Evolutionary conservation across 2,888 invertebrate species (phyloP).

Genomic region (Plagodis dolabraria): DNA sequence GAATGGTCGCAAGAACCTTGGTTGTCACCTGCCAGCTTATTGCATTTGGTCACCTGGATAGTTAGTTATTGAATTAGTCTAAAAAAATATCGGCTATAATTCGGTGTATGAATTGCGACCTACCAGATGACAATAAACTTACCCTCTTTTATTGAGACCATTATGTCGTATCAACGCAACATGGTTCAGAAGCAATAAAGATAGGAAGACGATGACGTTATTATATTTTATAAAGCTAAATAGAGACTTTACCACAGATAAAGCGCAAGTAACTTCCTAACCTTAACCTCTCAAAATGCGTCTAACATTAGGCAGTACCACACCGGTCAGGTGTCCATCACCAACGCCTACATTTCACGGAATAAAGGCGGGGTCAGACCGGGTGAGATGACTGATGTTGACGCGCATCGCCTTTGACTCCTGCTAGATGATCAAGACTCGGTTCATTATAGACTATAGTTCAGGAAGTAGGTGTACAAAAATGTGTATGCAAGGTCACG

Average conservation of each 20-base stretch:
- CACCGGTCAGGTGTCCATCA: constrained; percentile 48
- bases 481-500: background rate
- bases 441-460: constrained; percentile 63
- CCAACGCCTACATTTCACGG: constrained; percentile 46
- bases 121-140: too few relatives aligned
- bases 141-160: too few relatives aligned
- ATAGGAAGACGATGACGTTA: too few relatives aligned
- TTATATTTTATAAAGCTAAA: too few relatives aligned
- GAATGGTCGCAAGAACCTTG: too few relatives aligned
- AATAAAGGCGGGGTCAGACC: constrained; percentile 69
- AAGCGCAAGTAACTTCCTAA: background rate
- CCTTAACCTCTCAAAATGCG: constrained; percentile 19
- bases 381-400: constrained; percentile 74
- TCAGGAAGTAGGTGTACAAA: constrained; percentile 12
- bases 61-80: too few relatives aligned
- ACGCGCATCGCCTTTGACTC: constrained; percentile 79
- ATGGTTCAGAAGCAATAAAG: too few relatives aligned
- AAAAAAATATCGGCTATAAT: too few relatives aligned
- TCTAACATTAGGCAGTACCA: constrained; percentile 31
- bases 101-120: too few relatives aligned
- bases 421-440: constrained; percentile 63
- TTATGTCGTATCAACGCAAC: too few relatives aligned
- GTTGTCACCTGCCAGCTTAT: too few relatives aligned
- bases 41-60: too few relatives aligned
- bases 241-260: background rate